Percentiles rank a stretch among this genome's conserved stretches.
These are phyloP conservation scores for Tubulanus polymorphus DNA, from an alignment of 2,888 invertebrate species.

Conservation along the genomic window DNA sequence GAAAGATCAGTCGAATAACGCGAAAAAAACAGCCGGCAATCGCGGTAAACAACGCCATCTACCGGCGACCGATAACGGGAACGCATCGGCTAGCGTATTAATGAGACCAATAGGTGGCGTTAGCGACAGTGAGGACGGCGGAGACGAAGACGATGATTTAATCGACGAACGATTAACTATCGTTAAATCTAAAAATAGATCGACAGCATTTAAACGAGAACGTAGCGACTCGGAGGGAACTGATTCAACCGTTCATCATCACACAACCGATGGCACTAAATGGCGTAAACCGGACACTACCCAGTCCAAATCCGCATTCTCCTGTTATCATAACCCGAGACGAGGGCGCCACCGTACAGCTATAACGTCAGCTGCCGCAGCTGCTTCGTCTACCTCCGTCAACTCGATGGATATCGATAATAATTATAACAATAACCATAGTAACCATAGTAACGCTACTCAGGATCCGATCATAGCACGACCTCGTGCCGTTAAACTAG, in stretches of 20 bases:
- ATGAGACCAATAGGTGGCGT: too few relatives aligned
- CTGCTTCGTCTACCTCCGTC: not conserved
- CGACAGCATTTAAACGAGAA: not conserved
- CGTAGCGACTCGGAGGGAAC: not conserved
- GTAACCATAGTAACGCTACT: not conserved
- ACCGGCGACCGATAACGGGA: too few relatives aligned
- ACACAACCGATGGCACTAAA: not conserved
- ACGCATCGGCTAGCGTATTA: too few relatives aligned
- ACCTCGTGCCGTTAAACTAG: too few relatives aligned
- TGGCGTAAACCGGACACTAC: not conserved
- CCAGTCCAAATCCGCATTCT: not conserved
- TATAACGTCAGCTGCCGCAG: not conserved
- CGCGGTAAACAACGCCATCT: too few relatives aligned
- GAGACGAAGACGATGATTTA: not conserved
- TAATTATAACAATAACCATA: not conserved
- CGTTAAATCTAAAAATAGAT: not conserved
- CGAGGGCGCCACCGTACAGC: not conserved
- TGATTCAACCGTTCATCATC: not conserved
- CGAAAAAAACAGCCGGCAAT: not conserved
- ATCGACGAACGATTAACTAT: not conserved
- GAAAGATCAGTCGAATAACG: not conserved
- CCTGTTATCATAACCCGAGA: not conserved
- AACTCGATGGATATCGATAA: not conserved
- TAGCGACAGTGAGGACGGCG: not conserved
- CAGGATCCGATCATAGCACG: too few relatives aligned